Base-by-base conservation (phyloP, 2,888 invertebrate species). In the Bursaphelenchus okinawaensis region DNA sequence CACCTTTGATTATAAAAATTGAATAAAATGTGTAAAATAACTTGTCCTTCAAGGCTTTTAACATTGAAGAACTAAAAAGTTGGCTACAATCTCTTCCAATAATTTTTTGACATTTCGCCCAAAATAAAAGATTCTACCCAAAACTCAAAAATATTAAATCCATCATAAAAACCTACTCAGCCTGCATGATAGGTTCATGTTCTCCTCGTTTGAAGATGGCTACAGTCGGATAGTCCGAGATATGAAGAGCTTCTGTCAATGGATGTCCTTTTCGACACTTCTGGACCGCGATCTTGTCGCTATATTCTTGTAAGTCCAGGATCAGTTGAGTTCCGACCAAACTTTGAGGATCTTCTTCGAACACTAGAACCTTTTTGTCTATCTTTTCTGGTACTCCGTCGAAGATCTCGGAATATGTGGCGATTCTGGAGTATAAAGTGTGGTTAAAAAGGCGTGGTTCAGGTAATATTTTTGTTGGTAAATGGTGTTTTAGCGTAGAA, bases 331-430 rank as follows among this genome's bases (percentile, higher is more conserved):
- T 22, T 2, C 9, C 19, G 22, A 40, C 40, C 3, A 40, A 6
- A 19, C 54, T 24, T 19, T 26, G 54, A 23, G 54, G 54, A 54
- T 26, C 19, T 19, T 54, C 20, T 20, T 23, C 60, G 6, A 23
- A 59, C 26, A 78, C 72, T 7, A 78, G 66, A 59, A 74, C 73
- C 6, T 75, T 68, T 55, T 72, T 71, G 55, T 76, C 75, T 51
- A 74, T 75, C 12, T 68, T 65, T 4, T 68, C 61, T 9, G 72
- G 62, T 0, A 72, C 65, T 8, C 75, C 77, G 26, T 74, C 70
- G 80, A 80, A 80, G 4, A 80, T 62, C 51, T 81, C 78, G 54
- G 73, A 72, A 66, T 79, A 79, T 7, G 80, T 79, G 6, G 73
- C 69, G 57, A 80, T 69, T 26, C 79, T 80, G 66, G 59, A 76